Base-by-base conservation (phyloP, 2,888 invertebrate genomes). In the Sipha maydis region DNA sequence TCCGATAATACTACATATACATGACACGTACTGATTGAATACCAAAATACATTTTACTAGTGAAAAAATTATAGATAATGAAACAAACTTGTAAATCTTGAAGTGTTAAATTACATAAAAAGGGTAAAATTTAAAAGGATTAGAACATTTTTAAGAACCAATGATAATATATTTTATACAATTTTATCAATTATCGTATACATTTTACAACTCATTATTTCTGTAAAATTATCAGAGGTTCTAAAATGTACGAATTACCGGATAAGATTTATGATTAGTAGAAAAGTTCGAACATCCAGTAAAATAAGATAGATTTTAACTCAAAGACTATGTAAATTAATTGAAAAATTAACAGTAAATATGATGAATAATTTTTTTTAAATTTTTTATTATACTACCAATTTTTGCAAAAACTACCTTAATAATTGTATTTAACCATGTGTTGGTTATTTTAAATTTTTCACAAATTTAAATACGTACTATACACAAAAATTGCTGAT, bases 401-500 rank as follows among this genome's bases (percentile, higher is more conserved):
- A 21, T 56, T 21, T 21, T 11, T 11, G 11, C 54, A 11, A 54
- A 19, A 1, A 54, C 1, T 19, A 21, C 56, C 3, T 56, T 56
- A 56, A 56, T 69, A 28, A 28, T 11, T 28, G 9, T 69, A 28
- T 69, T 28, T 9, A 31, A 14, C 14, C 28, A n/a, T n/a, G 28
- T 31, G 28, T 14, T 9, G 69, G 1, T 69, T 9, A 28, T 11
- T 28, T 14, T 28, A 69, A 28, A 28, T 2, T 28, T n/a, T 28
- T 69, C 3, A 21, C 1, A 75, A 38, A 8, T 38, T 0, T 38
- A 28, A 9, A 67, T 80, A 41, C n/a, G 41, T n/a, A n/a, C 28
- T 11, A 25, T 19, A 71, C 48, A 14, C 14, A 31, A 54, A 54
- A 73, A 73, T 56, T 25, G 83, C 71, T 83, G 83, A 83, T 54